Conservation (phyloP, 2,113 vertebrate genomes). For the Burhinus oedicnemus region DNA sequence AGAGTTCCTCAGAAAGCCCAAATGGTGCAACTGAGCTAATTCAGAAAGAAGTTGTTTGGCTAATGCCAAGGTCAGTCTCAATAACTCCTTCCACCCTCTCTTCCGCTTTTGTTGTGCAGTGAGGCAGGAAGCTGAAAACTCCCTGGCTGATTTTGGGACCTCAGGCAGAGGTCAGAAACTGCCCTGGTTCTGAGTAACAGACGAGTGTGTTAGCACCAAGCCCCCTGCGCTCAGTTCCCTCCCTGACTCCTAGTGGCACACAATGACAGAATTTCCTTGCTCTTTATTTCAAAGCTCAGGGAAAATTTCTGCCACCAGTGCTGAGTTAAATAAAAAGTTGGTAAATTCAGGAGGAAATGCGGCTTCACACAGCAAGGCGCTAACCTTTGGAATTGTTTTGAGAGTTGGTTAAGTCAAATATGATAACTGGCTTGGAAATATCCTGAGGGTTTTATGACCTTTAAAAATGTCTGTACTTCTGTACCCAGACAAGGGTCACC, state of each 20-base stretch:
- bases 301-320: not conserved
- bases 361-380: not conserved
- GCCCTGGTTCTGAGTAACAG: not conserved
- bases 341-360: not conserved
- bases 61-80: not conserved
- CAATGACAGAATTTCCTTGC: not conserved
- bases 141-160: not conserved
- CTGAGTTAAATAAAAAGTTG: not conserved
- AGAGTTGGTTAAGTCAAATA: not conserved
- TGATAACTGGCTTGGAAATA: constrained; percentile 13
- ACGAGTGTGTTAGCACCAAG: not conserved
- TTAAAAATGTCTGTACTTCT: constrained; percentile 22
- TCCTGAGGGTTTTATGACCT: constrained; percentile 40
- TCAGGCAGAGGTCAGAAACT: not conserved
- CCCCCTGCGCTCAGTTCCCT: not conserved
- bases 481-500: constrained; percentile 45
- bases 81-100: not conserved
- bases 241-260: not conserved
- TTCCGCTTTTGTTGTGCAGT: not conserved
- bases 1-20: constrained; percentile 3
- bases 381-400: constrained; percentile 59
- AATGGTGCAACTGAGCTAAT: not conserved
- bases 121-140: constrained; percentile 18
- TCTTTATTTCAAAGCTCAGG: not conserved
- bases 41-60: not conserved